A percentile compares a stretch with the other conserved stretches of the same genome.
Evolutionary conservation across 2,797 vertebrate species (phyloP).

Genomic region (Fistularia tabacaria): DNA sequence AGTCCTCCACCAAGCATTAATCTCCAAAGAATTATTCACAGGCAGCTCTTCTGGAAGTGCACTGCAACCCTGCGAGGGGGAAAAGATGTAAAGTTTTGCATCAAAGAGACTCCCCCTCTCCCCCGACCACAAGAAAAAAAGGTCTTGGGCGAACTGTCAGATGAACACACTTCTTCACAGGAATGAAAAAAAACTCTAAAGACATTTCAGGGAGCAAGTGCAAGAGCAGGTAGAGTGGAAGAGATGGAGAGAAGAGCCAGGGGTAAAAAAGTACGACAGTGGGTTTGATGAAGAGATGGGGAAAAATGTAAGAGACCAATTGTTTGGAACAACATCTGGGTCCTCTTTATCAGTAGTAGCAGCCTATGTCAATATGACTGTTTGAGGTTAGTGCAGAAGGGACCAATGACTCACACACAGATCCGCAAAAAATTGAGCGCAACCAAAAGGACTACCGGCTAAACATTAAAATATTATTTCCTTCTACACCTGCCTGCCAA

Average conservation of each 20-base stretch:
- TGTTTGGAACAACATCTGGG: conserved; percentile 45
- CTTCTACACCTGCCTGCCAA: background rate
- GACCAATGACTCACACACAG: conserved; percentile 23
- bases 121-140: conserved; percentile 14
- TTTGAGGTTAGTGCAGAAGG: conserved; percentile 66
- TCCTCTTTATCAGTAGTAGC: conserved; percentile 55
- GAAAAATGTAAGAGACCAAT: conserved; percentile 29
- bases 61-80: conserved; percentile 45
- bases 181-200: conserved; percentile 31
- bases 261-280: conserved; percentile 35
- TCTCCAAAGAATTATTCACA: conserved; percentile 46
- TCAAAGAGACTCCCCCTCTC: conserved; percentile 39
- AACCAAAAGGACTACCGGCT: background rate
- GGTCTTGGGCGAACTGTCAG: conserved; percentile 38
- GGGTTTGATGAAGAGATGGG: conserved; percentile 29
- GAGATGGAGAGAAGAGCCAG: conserved; percentile 13
- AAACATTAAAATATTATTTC: no score
- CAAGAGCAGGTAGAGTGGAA: background rate
- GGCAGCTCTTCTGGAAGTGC: conserved; percentile 38
- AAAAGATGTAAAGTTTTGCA: conserved; percentile 51
- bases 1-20: conserved; percentile 43
- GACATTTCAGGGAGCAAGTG: conserved; percentile 31
- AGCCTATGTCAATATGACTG: conserved; percentile 65
- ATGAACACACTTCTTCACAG: conserved; percentile 38
- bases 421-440: conserved; percentile 15